A percentile compares a stretch with the other conserved stretches of the same genome.
Evolutionary conservation across 2,797 vertebrate genomes (phyloP).

Genomic region (Alfaro cultratus): DNA sequence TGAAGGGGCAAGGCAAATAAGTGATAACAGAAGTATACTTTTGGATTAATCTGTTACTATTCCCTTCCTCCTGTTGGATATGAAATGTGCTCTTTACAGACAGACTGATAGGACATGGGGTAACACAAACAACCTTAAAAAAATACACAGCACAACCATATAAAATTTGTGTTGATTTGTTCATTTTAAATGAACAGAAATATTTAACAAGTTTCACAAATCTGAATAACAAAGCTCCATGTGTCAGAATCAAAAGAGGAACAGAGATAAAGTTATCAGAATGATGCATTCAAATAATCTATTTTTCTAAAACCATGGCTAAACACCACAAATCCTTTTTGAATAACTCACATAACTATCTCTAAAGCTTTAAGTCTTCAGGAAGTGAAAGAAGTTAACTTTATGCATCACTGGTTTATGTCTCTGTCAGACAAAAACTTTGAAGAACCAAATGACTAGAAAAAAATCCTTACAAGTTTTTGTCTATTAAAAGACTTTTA

Average conservation of each 20-base stretch:
- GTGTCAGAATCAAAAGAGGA: not conserved
- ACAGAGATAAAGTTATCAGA: not conserved
- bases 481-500: conserved; percentile 20
- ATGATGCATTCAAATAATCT: not conserved
- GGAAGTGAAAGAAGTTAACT: conserved; percentile 42
- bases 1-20: not conserved
- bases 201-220: not conserved
- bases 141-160: not conserved
- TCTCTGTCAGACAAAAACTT: conserved; percentile 27
- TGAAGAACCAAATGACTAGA: conserved; percentile 28
- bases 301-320: not conserved
- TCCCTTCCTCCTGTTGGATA: not conserved
- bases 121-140: not conserved
- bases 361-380: conserved; percentile 6
- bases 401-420: conserved; percentile 31
- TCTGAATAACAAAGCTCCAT: not conserved
- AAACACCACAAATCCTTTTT: not conserved
- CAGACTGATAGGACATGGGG: not conserved
- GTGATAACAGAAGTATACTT: not conserved
- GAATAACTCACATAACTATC: conserved; percentile 15
- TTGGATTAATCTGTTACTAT: not conserved
- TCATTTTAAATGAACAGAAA: not conserved
- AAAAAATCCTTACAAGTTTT: conserved; percentile 9
- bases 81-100: not conserved
- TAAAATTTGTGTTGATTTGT: not conserved